phyloP scores from a whole-genome alignment of 1,140 invertebrate genomes.

The Drosophila insularis region DNA sequence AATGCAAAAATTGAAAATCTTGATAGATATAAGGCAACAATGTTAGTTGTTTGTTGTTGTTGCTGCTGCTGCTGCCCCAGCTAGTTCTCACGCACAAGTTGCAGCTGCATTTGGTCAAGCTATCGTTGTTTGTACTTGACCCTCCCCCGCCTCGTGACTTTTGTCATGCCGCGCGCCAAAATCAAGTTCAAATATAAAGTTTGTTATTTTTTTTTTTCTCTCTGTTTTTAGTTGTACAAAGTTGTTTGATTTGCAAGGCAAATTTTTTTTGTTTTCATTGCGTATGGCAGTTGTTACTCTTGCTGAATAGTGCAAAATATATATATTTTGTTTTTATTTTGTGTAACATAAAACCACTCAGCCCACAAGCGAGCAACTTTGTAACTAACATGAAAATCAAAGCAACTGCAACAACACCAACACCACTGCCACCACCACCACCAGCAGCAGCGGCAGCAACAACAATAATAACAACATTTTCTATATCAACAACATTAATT shows the following conservation, averaged over 20 bases:
- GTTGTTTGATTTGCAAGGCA: constrained; percentile 69
- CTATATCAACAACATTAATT: constrained; percentile 78
- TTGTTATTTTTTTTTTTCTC: constrained; percentile 3
- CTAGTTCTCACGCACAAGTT: constrained; percentile 72
- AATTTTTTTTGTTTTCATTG: constrained; percentile 50
- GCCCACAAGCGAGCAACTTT: constrained; percentile 39
- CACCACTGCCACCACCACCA: constrained; percentile 6
- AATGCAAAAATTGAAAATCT: constrained; percentile 77
- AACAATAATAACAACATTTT: constrained; percentile 50
- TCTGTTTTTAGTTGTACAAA: neutral
- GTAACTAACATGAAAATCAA: constrained; percentile 54
- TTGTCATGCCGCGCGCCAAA: constrained; percentile 70
- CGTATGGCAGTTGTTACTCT: constrained; percentile 34
- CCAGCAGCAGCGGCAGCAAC: constrained; percentile 42
- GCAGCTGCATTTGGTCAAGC: constrained; percentile 72
- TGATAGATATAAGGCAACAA: constrained; percentile 77
- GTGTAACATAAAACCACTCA: constrained; percentile 76
- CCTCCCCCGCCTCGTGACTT: constrained; percentile 52
- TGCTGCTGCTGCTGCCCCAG: constrained; percentile 41
- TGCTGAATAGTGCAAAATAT: constrained; percentile 66
- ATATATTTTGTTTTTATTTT: constrained; percentile 21
- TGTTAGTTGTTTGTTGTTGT: constrained; percentile 10
- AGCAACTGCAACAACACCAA: constrained; percentile 37
- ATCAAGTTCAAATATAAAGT: constrained; percentile 74
- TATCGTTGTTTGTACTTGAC: constrained; percentile 50